A percentile compares a stretch with the other conserved stretches of the same genome.
phyloP scores from a whole-genome alignment of 2,797 vertebrate genomes.

The Chelonia mydas region DNA sequence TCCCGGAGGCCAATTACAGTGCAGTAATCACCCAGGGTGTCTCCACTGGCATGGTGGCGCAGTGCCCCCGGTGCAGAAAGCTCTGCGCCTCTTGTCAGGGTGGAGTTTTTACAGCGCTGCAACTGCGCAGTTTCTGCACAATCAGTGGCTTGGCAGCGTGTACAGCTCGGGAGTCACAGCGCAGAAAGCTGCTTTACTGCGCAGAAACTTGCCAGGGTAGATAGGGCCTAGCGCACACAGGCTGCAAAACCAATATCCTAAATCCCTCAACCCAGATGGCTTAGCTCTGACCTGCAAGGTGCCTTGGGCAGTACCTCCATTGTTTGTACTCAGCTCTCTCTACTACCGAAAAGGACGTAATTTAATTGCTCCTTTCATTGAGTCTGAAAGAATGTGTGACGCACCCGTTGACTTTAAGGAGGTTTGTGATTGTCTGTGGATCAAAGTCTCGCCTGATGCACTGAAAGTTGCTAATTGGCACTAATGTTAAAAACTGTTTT shows the following conservation, averaged over 20 bases:
- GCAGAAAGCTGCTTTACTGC: no score
- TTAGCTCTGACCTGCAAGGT: neutral
- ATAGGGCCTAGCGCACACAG: neutral
- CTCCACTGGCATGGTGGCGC: no score
- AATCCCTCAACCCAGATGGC: neutral
- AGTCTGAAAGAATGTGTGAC: neutral
- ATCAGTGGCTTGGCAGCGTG: no score
- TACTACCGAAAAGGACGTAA: neutral
- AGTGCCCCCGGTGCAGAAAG: no score
- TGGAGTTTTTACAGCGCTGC: no score
- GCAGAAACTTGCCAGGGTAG: no score
- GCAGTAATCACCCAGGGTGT: no score
- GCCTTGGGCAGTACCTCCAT: neutral
- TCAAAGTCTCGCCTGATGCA: neutral
- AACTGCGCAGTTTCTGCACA: no score
- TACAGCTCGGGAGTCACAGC: no score
- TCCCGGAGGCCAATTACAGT: no score
- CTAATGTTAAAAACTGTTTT: neutral
- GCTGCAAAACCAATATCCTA: neutral
- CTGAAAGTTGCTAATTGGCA: no score
- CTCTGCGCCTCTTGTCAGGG: no score
- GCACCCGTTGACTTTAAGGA: neutral
- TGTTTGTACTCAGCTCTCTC: neutral
- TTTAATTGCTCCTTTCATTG: neutral
- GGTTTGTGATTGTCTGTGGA: neutral